Conservation (phyloP, 2,888 invertebrate genomes). For the Isoperla grammatica region DNA sequence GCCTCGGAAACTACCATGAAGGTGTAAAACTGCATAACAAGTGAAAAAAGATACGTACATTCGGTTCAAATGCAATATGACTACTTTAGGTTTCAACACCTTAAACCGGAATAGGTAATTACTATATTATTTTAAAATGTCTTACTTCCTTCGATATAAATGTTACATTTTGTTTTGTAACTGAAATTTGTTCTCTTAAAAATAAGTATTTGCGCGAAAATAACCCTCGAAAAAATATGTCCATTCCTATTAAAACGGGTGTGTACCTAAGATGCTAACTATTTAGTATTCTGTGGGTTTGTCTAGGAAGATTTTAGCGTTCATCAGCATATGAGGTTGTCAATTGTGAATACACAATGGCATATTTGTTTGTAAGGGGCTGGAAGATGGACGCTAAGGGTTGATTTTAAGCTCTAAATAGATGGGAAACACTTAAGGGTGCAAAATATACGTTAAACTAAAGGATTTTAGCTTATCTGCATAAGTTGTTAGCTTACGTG, state of each 20-base stretch:
- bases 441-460: conserved; percentile 4
- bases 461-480: conserved; percentile 2
- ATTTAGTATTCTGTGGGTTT: neutral
- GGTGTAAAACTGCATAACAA: conserved; percentile 13
- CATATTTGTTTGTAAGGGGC: neutral
- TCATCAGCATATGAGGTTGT: conserved; percentile 4
- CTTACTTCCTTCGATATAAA: too few relatives aligned
- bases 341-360: conserved; percentile 6
- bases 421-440: conserved; percentile 13
- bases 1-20: conserved; percentile 2
- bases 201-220: too few relatives aligned
- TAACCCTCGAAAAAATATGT: too few relatives aligned
- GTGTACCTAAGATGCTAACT: too few relatives aligned
- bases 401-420: neutral
- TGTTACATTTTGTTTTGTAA: too few relatives aligned
- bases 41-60: conserved; percentile 6
- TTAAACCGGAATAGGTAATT: too few relatives aligned
- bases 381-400: neutral
- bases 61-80: too few relatives aligned
- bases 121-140: too few relatives aligned
- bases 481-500: neutral
- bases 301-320: neutral
- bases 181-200: too few relatives aligned
- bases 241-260: too few relatives aligned
- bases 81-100: too few relatives aligned